Conservation (phyloP, 2,113 vertebrate genomes). For the Rallus limicola region DNA sequence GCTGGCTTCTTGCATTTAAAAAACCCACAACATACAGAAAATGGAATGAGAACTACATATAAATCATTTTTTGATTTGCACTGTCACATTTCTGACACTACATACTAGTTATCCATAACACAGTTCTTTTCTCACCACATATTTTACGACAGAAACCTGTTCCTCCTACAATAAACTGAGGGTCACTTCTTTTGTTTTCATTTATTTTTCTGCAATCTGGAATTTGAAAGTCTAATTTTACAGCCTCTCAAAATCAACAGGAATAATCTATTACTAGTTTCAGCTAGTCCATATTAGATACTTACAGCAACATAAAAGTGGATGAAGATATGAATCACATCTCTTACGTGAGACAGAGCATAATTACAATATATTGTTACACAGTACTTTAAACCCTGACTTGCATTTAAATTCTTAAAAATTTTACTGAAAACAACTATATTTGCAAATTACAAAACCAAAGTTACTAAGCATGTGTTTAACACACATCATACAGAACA, state of each 20-base stretch:
- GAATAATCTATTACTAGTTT: not conserved
- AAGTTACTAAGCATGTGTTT: not conserved
- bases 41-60: not conserved
- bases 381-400: not conserved
- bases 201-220: not conserved
- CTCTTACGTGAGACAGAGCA: not conserved
- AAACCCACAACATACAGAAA: not conserved
- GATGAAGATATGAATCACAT: not conserved
- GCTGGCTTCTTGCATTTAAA: not conserved
- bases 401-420: not conserved
- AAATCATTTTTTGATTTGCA: not conserved
- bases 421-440: not conserved
- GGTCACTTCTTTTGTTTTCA: not conserved
- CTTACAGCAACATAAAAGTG: not conserved
- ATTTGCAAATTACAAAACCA: not conserved
- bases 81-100: not conserved
- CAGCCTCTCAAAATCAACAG: not conserved
- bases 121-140: not conserved
- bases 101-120: not conserved
- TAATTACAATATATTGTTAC: not conserved
- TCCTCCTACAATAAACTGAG: not conserved
- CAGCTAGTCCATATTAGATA: not conserved
- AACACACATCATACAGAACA: not conserved
- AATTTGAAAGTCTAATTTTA: not conserved
- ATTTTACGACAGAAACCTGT: not conserved